Evolutionary conservation across 2,797 vertebrate genomes (phyloP), one percentile per base, ranked within the genome.

Genomic region (Molossus alvarezi): DNA sequence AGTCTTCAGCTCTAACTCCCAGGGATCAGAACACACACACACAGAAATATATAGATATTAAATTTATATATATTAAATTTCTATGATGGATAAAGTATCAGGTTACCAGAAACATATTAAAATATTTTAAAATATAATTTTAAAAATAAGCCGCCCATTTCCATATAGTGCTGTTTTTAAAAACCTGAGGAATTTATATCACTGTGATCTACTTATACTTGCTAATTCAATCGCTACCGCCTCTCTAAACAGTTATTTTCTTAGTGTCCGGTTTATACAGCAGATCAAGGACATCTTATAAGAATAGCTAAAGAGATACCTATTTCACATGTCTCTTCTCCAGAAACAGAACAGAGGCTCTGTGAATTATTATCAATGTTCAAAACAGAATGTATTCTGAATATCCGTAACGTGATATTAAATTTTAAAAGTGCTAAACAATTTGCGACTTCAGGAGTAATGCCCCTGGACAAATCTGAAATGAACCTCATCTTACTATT

Each of bases 301-400:
- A 97, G 96, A 97, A 98, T 97, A 96, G 96, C 88, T 93, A 97
- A 98, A 97, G 88, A 97, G 98, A 95, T 92, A 97, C 86, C 92
- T 97, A 96, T 95, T 98, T 97, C 88, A 97, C 87, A 97, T 97
- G 96, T 95, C 96, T 97, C 96, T 98, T 97, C 91, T 79, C 86
- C 88, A 88, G 97, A 98, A 83, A 95, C 95, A 75, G 14, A 37
- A 53, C 11, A 75, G 6, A 27, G 9, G 82, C 97, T 98, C 73
- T 91, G 93, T 97, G 94, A 97, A 98, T 79, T 79, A 37, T 58
- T 79, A 97, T 91, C 95, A 96, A 45, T 83, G 94, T 96, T 65
- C 84, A 97, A 97, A 97, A 95, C 79, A 67, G 58, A 92, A 96
- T 97, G 94, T 97, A 97, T 96, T 98, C 97, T 97, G 91, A 97